Conservation (phyloP, 2,888 invertebrate genomes). For the Lumbricus terrestris region DNA sequence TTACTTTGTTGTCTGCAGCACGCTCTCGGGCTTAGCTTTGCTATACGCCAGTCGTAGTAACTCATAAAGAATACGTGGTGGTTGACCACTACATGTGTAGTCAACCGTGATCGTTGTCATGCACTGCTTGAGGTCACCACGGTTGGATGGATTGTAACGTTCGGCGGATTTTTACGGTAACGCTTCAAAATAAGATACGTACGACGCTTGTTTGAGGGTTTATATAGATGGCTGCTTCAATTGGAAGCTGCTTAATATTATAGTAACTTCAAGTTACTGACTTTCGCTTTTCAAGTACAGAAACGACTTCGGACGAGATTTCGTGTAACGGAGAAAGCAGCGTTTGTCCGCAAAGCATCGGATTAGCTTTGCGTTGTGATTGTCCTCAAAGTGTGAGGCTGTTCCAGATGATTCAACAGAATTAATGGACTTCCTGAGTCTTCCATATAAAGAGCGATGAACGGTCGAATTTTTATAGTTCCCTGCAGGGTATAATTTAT, state of each 20-base stretch:
- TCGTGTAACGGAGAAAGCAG: background rate
- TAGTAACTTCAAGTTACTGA: background rate
- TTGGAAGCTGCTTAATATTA: background rate
- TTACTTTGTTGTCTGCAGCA: background rate
- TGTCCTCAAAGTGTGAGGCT: background rate
- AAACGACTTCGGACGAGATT: background rate
- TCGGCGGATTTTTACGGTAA: background rate
- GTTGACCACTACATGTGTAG: background rate
- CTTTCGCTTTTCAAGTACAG: background rate
- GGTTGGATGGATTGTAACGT: background rate
- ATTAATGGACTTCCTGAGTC: background rate
- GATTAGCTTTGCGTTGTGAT: background rate
- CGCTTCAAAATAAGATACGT: background rate
- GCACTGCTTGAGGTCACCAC: background rate
- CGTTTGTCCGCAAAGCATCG: background rate
- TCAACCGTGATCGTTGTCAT: background rate
- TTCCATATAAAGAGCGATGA: no score
- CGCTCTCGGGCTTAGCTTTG: background rate
- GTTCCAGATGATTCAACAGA: background rate
- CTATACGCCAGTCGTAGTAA: background rate
- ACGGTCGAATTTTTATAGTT: background rate
- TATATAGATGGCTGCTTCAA: background rate
- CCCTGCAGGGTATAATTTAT: no score
- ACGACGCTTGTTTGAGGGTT: background rate
- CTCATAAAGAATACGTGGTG: background rate